Evolutionary conservation across 1,140 invertebrate species (phyloP).

Genomic region (Paralvinella palmiformis): DNA sequence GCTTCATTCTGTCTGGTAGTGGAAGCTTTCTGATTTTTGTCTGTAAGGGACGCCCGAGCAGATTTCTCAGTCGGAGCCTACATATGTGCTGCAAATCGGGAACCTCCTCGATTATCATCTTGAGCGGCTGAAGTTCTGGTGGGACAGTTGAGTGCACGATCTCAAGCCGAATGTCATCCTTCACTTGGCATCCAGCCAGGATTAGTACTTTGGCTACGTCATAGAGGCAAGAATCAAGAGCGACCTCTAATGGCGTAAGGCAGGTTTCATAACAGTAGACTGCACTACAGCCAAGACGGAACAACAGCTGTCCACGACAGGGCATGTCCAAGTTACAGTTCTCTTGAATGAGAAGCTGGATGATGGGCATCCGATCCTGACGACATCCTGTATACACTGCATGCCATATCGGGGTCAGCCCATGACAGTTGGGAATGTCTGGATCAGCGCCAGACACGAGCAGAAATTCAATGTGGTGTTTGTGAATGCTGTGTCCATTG

Average conservation of each 20-base stretch:
- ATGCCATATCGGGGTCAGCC: constrained; percentile 9
- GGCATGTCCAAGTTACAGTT: constrained; percentile 8
- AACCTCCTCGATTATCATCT: not conserved
- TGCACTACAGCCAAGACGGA: not conserved
- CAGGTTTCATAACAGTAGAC: constrained; percentile 7
- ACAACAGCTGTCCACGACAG: constrained; percentile 5
- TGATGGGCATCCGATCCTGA: not conserved
- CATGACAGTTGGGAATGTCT: not conserved
- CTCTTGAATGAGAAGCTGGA: constrained; percentile 3
- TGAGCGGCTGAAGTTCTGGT: not conserved
- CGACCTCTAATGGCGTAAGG: constrained; percentile 10
- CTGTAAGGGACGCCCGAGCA: constrained; percentile 1
- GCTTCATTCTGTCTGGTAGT: not conserved
- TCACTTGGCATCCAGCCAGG: constrained; percentile 6
- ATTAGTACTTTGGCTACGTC: not conserved
- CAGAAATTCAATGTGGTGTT: constrained; percentile 8
- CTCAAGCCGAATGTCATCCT: not conserved
- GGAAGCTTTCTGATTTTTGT: constrained; percentile 1
- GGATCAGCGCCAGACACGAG: not conserved
- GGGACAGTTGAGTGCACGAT: not conserved
- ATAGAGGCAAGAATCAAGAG: constrained; percentile 7
- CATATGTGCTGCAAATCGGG: constrained; percentile 4
- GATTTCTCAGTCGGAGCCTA: not conserved
- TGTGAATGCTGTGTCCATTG: not conserved
- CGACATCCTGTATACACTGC: constrained; percentile 4